Percentiles rank a stretch among this genome's conserved stretches.
phyloP scores from a whole-genome alignment of 1,140 invertebrate genomes.

The Drosophila tani region DNA sequence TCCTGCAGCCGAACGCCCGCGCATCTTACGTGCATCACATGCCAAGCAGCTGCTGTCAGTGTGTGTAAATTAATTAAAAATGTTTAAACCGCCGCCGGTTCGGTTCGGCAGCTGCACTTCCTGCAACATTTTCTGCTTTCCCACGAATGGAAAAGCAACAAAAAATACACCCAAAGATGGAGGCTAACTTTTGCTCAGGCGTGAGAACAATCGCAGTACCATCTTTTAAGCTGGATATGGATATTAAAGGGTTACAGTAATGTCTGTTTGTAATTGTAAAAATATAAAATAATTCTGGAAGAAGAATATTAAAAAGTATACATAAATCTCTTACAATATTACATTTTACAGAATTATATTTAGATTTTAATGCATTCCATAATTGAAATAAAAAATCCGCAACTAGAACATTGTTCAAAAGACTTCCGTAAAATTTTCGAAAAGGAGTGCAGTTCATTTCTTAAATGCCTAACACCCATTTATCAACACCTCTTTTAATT shows the following conservation, averaged over 20 bases:
- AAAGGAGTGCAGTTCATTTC: too few species aligned
- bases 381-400: too few species aligned
- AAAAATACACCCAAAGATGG: conserved; percentile 18
- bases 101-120: conserved; percentile 43
- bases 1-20: conserved; percentile 12
- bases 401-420: too few species aligned
- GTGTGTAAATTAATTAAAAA: conserved; percentile 76
- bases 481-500: not conserved
- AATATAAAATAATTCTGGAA: too few species aligned
- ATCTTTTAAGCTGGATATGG: not conserved
- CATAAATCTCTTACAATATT: too few species aligned
- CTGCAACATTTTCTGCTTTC: conserved; percentile 23
- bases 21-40: conserved; percentile 72
- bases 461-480: not conserved
- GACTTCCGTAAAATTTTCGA: too few species aligned
- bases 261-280: not conserved
- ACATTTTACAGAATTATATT: too few species aligned
- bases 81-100: conserved; percentile 65
- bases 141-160: not conserved
- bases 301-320: too few species aligned
- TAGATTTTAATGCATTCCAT: too few species aligned
- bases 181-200: not conserved
- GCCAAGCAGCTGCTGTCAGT: conserved; percentile 72
- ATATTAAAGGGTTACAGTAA: not conserved
- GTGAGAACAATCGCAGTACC: conserved; percentile 2